These are phyloP conservation scores for Tichodroma muraria DNA, from an alignment of 2,113 vertebrate species.

Conservation along the genomic window DNA sequence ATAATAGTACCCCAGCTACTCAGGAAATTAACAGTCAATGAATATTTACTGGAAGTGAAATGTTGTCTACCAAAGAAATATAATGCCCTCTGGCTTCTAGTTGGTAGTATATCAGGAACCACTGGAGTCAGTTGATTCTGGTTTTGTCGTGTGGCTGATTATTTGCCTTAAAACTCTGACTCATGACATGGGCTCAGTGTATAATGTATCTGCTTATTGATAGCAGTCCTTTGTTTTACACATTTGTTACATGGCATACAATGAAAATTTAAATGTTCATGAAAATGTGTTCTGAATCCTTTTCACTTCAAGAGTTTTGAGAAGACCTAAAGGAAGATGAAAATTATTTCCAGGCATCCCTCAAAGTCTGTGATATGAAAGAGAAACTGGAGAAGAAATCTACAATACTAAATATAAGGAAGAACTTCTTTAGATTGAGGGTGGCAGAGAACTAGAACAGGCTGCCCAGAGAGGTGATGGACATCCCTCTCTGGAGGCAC, in stretches of 20 bases:
- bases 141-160: neutral
- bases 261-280: neutral
- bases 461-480: neutral
- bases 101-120: neutral
- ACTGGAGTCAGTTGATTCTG: neutral
- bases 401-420: neutral
- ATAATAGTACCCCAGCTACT: constrained; percentile 1
- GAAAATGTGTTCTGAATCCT: neutral
- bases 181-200: neutral
- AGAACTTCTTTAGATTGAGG: neutral
- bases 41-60: constrained; percentile 35
- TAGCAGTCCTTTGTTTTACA: neutral
- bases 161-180: neutral
- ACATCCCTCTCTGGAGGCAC: neutral
- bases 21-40: constrained; percentile 42
- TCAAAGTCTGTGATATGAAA: neutral
- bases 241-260: neutral
- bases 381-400: neutral
- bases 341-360: neutral
- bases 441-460: neutral
- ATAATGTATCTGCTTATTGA: neutral
- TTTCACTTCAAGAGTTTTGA: neutral
- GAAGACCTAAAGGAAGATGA: neutral
- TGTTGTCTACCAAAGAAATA: neutral
- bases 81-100: constrained; percentile 9